These are phyloP conservation scores for Proctacanthus coquilletti DNA, from an alignment of 1,140 invertebrate species.

Conservation along the genomic window DNA sequence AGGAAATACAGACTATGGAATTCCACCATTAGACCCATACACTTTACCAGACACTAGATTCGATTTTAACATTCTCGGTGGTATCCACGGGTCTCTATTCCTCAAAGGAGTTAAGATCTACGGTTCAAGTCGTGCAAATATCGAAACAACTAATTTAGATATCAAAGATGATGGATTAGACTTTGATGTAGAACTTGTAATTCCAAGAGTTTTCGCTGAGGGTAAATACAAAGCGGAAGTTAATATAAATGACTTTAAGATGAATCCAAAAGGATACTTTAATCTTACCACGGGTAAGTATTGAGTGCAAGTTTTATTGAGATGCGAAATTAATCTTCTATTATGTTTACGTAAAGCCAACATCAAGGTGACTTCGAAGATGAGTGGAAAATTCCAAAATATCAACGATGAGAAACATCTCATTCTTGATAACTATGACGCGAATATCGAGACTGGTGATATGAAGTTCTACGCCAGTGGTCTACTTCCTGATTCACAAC, in stretches of 20 bases:
- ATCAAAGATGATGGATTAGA: slow-evolving; percentile 15
- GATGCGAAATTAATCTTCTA: slow-evolving; percentile 2
- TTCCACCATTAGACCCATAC: slow-evolving; percentile 26
- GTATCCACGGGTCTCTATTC: slow-evolving; percentile 18
- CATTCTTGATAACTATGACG: slow-evolving; percentile 18
- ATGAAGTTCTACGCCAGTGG: slow-evolving; percentile 23
- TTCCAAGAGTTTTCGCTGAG: slow-evolving; percentile 19
- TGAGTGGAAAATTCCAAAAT: slow-evolving; percentile 20
- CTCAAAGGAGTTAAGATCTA: slow-evolving; percentile 17
- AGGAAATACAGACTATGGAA: slow-evolving; percentile 20
- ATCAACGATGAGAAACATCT: slow-evolving; percentile 23
- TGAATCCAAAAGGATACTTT: slow-evolving; percentile 26
- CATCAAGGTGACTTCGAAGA: slow-evolving; percentile 14
- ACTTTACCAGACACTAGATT: slow-evolving; percentile 15
- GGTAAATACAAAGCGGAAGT: slow-evolving; percentile 25
- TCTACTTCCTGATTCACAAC: slow-evolving; percentile 21
- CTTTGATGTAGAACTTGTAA: slow-evolving; percentile 12
- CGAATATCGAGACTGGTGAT: slow-evolving; percentile 21
- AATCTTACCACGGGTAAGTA: slow-evolving; percentile 23
- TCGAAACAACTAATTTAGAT: slow-evolving; percentile 19
- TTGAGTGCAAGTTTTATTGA: not conserved
- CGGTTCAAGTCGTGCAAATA: slow-evolving; percentile 16
- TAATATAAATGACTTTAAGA: slow-evolving; percentile 22
- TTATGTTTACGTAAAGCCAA: slow-evolving; percentile 11
- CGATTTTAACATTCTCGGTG: slow-evolving; percentile 15